These are phyloP conservation scores for Anarrhichthys ocellatus DNA, from an alignment of 2,113 vertebrate species.

Conservation along the genomic window DNA sequence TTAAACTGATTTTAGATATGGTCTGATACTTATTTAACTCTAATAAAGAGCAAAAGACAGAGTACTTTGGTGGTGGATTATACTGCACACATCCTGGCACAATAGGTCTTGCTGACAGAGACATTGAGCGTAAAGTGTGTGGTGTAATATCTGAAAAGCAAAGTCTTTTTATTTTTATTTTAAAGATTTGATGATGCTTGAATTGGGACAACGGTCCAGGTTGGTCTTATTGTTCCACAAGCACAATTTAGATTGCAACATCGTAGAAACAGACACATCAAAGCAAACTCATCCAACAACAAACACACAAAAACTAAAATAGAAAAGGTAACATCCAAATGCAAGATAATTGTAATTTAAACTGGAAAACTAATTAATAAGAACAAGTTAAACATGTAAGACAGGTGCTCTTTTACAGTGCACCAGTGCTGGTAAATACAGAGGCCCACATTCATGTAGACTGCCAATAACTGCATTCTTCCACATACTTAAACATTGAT, in stretches of 20 bases:
- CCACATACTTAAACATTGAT: neutral
- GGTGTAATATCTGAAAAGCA: neutral
- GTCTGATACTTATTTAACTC: neutral
- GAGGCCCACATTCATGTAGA: neutral
- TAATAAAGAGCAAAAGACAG: neutral
- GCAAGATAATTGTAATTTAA: neutral
- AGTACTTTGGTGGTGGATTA: neutral
- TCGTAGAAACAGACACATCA: neutral
- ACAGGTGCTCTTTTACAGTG: neutral
- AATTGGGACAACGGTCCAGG: neutral
- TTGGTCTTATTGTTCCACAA: neutral
- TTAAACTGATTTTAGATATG: neutral
- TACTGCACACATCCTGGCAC: neutral
- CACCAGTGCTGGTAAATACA: neutral
- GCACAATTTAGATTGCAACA: neutral
- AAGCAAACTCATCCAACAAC: neutral
- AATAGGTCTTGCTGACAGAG: neutral
- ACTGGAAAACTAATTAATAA: neutral
- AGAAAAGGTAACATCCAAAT: neutral
- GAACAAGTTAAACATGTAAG: neutral
- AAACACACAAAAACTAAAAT: neutral
- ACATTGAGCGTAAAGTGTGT: neutral
- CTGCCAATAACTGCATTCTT: neutral
- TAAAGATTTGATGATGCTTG: neutral
- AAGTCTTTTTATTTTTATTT: neutral